Evolutionary conservation across 2,888 invertebrate species (phyloP), one percentile per base, ranked within the genome.

Genomic region (Trichogramma evanescens): DNA sequence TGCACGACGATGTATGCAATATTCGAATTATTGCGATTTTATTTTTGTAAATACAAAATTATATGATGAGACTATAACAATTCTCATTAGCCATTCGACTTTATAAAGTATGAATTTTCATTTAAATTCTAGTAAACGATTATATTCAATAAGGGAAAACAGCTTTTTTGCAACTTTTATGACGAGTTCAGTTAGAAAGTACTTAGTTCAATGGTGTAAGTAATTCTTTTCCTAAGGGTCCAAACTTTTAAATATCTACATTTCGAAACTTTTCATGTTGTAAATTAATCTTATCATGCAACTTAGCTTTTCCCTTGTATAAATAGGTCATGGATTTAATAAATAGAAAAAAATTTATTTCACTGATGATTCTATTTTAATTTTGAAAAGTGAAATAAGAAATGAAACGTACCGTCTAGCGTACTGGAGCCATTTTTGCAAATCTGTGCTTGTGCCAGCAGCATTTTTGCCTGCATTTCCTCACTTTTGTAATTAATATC

Each of bases 401-500:
- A 6, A 6, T 43, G 7, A 8, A 10, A 59, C 63, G 1, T 59
- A 63, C 63, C 63, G 5, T 13, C 9, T 3, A 52, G 41, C 7
- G 62, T 53, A 41, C 66, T 52, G 26, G 68, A 65, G 5, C 70
- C 73, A 58, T 68, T 67, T 56, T 70, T 66, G 51, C 76, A 76
- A n/a, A 61, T 65, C 9, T 61, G 64, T 6, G 67, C 70, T 44
- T 71, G 69, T 42, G 63, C 55, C 46, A 70, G 66, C 50, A 73
- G 68, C 59, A 70, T 71, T 53, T 65, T 64, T 13, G 69, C 63
- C 54, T 76, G 76, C 48, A 72, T 69, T n/a, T 55, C 66, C 6
- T 70, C 71, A 44, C 72, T 72, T 63, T 70, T 72, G 58, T 71
- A 70, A 55, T 72, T 72, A 41, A 66, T 64, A 59, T 69, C 68